Evolutionary conservation across 2,888 invertebrate species (phyloP).

Genomic region (Coenonympha arcania): DNA sequence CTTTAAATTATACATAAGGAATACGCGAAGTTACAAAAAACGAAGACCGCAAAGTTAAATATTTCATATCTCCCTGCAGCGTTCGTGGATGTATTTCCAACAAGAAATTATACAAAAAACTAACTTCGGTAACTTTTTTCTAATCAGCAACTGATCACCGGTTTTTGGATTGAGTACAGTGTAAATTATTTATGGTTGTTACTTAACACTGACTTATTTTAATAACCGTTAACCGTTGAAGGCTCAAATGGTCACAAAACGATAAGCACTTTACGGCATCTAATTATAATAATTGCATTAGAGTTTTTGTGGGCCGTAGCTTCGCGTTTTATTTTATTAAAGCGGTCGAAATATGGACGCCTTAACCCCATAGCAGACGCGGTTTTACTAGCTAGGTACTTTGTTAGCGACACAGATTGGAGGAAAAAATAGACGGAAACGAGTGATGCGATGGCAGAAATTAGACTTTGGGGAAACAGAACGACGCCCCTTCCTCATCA

Average conservation of each 20-base stretch:
- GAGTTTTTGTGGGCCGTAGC: slow-evolving; percentile 9
- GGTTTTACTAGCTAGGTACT: slow-evolving; percentile 28
- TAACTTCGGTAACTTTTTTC: background rate
- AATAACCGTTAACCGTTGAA: background rate
- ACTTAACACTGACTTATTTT: background rate
- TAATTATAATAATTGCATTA: slow-evolving; percentile 15
- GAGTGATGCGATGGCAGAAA: too few relatives aligned
- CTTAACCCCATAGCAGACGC: slow-evolving; percentile 37
- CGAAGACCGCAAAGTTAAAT: background rate
- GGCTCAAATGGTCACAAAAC: too few relatives aligned
- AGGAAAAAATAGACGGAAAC: background rate
- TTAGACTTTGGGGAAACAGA: too few relatives aligned
- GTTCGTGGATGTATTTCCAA: background rate
- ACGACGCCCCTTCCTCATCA: too few relatives aligned
- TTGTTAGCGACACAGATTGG: background rate
- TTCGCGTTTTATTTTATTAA: slow-evolving; percentile 14
- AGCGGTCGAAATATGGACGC: slow-evolving; percentile 19
- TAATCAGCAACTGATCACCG: too few relatives aligned
- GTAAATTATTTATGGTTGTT: background rate
- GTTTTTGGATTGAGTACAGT: background rate
- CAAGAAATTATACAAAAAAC: background rate
- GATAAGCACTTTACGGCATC: background rate
- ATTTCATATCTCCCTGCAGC: background rate
- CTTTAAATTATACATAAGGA: too few relatives aligned
- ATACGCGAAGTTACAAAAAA: background rate